phyloP scores from a whole-genome alignment of 2,888 invertebrate genomes.

The Tetropium fuscum region DNA sequence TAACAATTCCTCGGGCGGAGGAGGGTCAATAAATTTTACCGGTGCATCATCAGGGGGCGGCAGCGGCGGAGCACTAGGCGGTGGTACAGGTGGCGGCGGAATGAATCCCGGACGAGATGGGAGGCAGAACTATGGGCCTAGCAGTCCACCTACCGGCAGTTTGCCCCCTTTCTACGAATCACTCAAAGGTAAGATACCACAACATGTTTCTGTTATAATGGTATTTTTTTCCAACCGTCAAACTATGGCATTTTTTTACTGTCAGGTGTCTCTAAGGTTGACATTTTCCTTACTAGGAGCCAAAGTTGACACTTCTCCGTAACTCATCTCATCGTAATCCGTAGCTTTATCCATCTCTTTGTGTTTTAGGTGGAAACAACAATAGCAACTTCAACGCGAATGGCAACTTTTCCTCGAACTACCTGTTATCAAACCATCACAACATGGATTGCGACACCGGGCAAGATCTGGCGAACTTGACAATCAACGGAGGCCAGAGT shows the following conservation, averaged over 20 bases:
- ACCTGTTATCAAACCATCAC: slow-evolving; percentile 76
- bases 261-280: no score
- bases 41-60: slow-evolving; percentile 69
- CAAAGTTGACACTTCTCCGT: no score
- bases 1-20: slow-evolving; percentile 27
- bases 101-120: slow-evolving; percentile 80
- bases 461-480: slow-evolving; percentile 70
- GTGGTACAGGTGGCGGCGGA: slow-evolving; percentile 80
- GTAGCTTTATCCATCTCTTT: no score
- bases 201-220: no score
- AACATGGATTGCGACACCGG: slow-evolving; percentile 84
- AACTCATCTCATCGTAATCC: no score
- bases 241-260: no score
- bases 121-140: slow-evolving; percentile 87
- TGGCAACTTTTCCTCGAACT: slow-evolving; percentile 74
- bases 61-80: slow-evolving; percentile 68
- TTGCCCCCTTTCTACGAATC: slow-evolving; percentile 92
- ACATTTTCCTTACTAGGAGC: no score
- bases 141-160: slow-evolving; percentile 88
- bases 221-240: no score
- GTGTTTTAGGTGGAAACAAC: slow-evolving; percentile 71
- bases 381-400: slow-evolving; percentile 77
- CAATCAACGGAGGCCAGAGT: slow-evolving; percentile 66
- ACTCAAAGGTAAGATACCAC: slow-evolving; percentile 75
- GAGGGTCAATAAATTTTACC: slow-evolving; percentile 54